Evolutionary conservation across 2,888 invertebrate genomes (phyloP), one percentile per base, ranked within the genome.

Genomic region (Flabesymbios commensalis): DNA sequence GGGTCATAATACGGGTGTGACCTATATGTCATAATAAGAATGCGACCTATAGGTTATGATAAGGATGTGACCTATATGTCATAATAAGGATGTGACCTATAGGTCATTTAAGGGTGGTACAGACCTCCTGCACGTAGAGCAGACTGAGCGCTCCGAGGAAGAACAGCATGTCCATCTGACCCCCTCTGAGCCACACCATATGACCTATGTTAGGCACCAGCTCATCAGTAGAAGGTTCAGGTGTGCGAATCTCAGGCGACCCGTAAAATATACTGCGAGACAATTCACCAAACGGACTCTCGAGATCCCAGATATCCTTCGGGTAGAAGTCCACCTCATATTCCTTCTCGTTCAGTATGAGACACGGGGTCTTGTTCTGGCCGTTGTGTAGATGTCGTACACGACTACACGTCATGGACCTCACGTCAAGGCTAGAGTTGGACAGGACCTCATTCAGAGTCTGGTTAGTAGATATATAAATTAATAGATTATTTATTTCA

Each of bases 151-250:
- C 70, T 56, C 77, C 77, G 3, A 79, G 65, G 66, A 75, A 79
- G 74, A 77, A 77, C 42, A 75, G 68, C 59, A 75, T 77, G 32
- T 74, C 71, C 72, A 79, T 72, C 24, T 69, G 61, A 19, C 69
- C 67, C 3, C 64, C 65, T 0, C 74, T 74, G 59, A 77, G 71
- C 78, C 79, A 79, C 5, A 78, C 73, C 63, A 78, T 76, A 61
- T 80, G 80, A 5, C 75, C 75, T 7, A 78, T 75, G 58, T 75
- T 76, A 5, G 78, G 78, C 28, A 79, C 76, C 4, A 65, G 64
- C 1, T 61, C 63, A 39, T 57, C 39, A n/a, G 63, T 62, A 31
- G 43, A 54, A 26, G 65, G 62, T 28, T 53, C 28, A 4, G 61
- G 56, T 22, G 39, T 41, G 7, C 59, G 60, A 7, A 70, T 57